Evolutionary conservation across 2,797 vertebrate genomes (phyloP), one percentile per base, ranked within the genome.

Genomic region (Sebastiscus tertius): DNA sequence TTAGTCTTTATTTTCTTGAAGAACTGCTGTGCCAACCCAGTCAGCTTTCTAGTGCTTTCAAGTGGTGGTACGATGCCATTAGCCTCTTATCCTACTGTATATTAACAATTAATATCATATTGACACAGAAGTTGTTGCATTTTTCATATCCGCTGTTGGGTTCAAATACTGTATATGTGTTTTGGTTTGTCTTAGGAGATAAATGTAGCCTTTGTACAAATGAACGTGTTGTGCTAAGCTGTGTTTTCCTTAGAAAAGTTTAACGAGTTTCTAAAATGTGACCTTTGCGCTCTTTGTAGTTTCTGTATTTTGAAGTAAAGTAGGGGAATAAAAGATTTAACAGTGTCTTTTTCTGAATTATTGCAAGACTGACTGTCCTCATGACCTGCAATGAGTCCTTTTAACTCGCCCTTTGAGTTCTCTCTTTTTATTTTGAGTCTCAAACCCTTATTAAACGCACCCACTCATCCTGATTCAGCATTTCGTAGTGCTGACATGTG

Each of bases 291-390:
- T 71, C 34, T 73, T 81, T 84, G 34, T 83, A 83, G 75, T 83
- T 83, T 77, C 49, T 76, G 54, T 81, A 85, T 76, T 81, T 81
- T 81, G 26, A 86, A 81, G 62, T 85, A 79, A 86, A 81, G 62
- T 85, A 79, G 81, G 31, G 66, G 20, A 93, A 91, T 92, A 93
- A 94, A 94, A 80, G 26, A 75, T 72, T 86, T 42, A 85, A 87
- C 39, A 46, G 65, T 78, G 58, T 60, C 14, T 66, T 58, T 81
- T 74, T 88, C 11, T 85, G 63, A 39, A 27, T 91, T 77, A 73
- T 84, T 82, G 12, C 54, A 22, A 77, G 31, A 54, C 46, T 52
- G 12, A 14, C 66, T 78, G 59, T 24, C 63, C 36, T 34, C 6
- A 20, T 34, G 42, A 79, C 49, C 59, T 64, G 11, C 7, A 0